Base-by-base conservation (phyloP, 2,113 vertebrate genomes). In the Malurus melanocephalus region DNA sequence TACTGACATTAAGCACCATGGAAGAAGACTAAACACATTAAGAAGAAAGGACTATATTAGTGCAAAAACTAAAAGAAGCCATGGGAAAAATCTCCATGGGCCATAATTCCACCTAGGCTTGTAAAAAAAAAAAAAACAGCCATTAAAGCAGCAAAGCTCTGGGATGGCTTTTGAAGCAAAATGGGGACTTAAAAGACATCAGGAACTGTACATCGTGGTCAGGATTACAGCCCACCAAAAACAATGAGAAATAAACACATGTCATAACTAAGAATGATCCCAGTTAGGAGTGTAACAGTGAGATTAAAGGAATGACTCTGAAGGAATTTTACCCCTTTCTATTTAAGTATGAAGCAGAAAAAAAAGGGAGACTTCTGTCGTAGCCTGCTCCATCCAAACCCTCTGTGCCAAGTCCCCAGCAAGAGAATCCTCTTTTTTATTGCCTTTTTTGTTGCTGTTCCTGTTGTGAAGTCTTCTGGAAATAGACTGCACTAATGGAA, bases 401-500 rank as follows among this genome's bases (percentile, higher is more conserved):
- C 30, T 51, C 51, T 51, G 28, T 24, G 78, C 66, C 77, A 90
- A 90, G 66, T 19, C 21, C 38, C 40, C 60, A 55, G n/a, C 35
- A 81, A 65, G 20, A 42, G 21, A 83, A 62, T 30, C 11, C 23
- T 61, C 53, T 33, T 67, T 79, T 71, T 43, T 32, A 8, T 42
- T 56, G 87, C 64, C 66, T 77, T 79, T 85, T 56, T 51, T 69
- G 30, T 49, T 78, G 46, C 61, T 57, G 20, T 56, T 79, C 45
- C 53, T 74, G 43, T 43, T 68, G 77, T 18, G 55, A 91, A 90
- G 82, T n/a, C 69, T 43, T 84, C 88, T 80, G 53, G 59, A 94
- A 95, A 94, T 1, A 92, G 88, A 68, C 48, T 40, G 42, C 61
- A 64, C 73, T 76, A 90, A 88, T 16, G 74, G 86, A 88, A 87